phyloP scores from a whole-genome alignment of 2,888 invertebrate genomes.

The Reticulitermes lucifugus region DNA sequence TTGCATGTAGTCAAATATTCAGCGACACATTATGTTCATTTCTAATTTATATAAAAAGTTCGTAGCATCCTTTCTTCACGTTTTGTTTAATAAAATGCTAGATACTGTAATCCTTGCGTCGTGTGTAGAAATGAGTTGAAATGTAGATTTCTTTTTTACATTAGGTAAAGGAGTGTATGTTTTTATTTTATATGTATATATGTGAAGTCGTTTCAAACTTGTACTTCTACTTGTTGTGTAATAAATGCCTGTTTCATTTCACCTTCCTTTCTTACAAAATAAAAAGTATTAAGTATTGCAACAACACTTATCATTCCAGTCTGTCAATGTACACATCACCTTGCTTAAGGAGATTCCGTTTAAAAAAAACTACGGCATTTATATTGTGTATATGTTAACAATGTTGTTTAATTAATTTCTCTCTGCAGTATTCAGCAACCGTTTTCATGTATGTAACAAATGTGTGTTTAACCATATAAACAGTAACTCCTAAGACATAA shows the following conservation, averaged over 20 bases:
- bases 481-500: too few species aligned
- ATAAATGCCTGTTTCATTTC: constrained; percentile 40
- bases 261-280: constrained; percentile 41
- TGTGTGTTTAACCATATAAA: too few species aligned
- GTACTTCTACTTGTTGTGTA: constrained; percentile 40
- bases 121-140: neutral
- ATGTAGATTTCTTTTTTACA: constrained; percentile 36
- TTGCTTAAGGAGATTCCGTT: too few species aligned
- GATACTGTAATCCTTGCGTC: constrained; percentile 17
- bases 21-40: constrained; percentile 15
- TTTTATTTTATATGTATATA: constrained; percentile 41
- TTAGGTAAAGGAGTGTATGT: constrained; percentile 34
- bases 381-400: too few species aligned
- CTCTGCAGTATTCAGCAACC: too few species aligned
- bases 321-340: neutral
- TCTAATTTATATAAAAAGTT: constrained; percentile 16
- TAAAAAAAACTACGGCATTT: too few species aligned
- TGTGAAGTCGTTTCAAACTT: constrained; percentile 31
- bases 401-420: too few species aligned
- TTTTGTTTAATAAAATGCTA: constrained; percentile 34
- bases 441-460: too few species aligned
- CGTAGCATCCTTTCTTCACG: neutral
- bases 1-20: neutral
- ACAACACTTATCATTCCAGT: neutral
- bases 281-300: constrained; percentile 32